These are phyloP conservation scores for Sparidentex hasta DNA, from an alignment of 2,797 vertebrate species.

Conservation along the genomic window DNA sequence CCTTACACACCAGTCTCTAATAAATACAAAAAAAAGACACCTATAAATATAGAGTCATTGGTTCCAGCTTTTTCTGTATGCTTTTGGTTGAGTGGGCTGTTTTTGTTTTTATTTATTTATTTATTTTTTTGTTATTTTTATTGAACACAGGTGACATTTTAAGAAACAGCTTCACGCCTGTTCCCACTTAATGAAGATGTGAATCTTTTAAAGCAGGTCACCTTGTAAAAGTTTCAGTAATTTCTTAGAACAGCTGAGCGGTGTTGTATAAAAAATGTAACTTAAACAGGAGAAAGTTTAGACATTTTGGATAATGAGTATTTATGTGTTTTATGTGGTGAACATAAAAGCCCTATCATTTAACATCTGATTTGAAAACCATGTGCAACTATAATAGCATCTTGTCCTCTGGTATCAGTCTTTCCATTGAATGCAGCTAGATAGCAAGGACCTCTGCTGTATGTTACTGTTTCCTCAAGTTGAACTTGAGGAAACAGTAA, in stretches of 20 bases:
- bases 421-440: background rate
- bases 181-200: background rate
- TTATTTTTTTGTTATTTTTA: background rate
- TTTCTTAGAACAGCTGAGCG: background rate
- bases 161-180: background rate
- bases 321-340: too few species aligned
- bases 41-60: slow-evolving; percentile 8
- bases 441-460: too few species aligned
- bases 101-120: background rate
- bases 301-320: background rate
- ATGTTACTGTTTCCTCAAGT: too few species aligned
- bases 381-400: background rate
- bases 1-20: slow-evolving; percentile 20
- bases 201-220: slow-evolving; percentile 1
- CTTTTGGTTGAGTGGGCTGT: background rate
- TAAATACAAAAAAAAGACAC: slow-evolving; percentile 13
- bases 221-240: background rate
- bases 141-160: background rate
- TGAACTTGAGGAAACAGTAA: too few species aligned
- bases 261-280: background rate
- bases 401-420: background rate
- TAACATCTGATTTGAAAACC: background rate
- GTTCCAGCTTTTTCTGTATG: background rate
- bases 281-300: background rate
- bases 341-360: background rate